Conservation (phyloP, 2,888 invertebrate genomes). For the Scaptomyza reducta region DNA sequence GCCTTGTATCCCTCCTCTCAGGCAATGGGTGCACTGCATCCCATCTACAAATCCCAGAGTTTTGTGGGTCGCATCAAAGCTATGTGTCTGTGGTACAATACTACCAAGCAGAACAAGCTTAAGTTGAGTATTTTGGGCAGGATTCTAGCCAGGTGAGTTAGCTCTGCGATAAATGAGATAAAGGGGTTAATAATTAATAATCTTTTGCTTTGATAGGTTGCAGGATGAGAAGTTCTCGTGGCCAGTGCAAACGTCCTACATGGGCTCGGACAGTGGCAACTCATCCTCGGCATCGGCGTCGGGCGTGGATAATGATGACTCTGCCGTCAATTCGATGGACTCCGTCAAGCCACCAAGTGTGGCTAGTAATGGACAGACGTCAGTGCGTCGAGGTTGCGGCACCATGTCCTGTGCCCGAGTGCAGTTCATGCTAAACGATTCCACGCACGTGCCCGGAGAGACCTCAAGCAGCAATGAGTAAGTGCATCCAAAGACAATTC, state of each 20-base stretch:
- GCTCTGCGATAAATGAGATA: background rate
- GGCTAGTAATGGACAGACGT: constrained; percentile 36
- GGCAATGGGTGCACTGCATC: constrained; percentile 90
- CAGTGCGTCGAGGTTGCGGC: constrained; percentile 53
- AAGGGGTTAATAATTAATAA: background rate
- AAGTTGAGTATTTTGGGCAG: constrained; percentile 91
- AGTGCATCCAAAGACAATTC: constrained; percentile 20
- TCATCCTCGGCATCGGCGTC: constrained; percentile 82
- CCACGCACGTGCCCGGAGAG: constrained; percentile 81
- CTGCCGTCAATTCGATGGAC: constrained; percentile 81
- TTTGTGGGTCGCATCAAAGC: constrained; percentile 86
- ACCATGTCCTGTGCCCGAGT: constrained; percentile 77
- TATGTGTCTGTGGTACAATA: constrained; percentile 96
- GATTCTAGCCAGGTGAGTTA: constrained; percentile 85
- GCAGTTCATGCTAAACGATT: constrained; percentile 83
- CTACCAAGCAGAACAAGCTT: constrained; percentile 92
- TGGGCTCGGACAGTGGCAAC: constrained; percentile 77
- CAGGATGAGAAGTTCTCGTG: constrained; percentile 84
- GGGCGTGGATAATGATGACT: constrained; percentile 83
- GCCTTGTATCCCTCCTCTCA: constrained; percentile 93
- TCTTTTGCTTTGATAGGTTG: constrained; percentile 58
- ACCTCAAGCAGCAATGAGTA: constrained; percentile 84
- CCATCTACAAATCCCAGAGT: constrained; percentile 85
- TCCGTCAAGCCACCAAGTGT: constrained; percentile 70
- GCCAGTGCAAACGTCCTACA: constrained; percentile 83